These are phyloP conservation scores for Cyphomyrus plagiostoma DNA, from an alignment of 2,113 vertebrate species.

Conservation along the genomic window DNA sequence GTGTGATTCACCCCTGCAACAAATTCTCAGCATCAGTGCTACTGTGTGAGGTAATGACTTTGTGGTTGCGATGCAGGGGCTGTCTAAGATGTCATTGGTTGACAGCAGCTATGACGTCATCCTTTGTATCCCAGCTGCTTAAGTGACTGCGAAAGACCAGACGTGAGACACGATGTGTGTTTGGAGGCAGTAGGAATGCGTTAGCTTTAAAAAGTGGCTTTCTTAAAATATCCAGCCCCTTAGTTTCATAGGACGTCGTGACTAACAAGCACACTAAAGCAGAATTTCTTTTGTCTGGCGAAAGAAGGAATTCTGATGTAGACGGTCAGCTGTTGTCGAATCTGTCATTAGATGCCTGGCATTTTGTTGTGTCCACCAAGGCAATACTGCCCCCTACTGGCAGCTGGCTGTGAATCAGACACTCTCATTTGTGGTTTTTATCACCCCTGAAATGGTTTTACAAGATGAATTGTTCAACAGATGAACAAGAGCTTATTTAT, in stretches of 20 bases:
- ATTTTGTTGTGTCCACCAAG: background rate
- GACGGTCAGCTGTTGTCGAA: background rate
- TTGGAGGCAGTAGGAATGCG: background rate
- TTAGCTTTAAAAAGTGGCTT: background rate
- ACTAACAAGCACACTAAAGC: background rate
- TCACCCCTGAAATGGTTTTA: background rate
- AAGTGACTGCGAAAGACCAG: background rate
- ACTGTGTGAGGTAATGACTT: background rate
- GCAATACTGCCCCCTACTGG: slow-evolving; percentile 9
- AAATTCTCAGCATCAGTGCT: background rate
- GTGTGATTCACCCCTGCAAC: background rate
- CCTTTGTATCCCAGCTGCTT: background rate
- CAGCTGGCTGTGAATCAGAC: background rate
- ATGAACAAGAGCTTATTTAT: background rate
- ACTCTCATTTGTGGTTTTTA: background rate
- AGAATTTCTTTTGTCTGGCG: slow-evolving; percentile 8
- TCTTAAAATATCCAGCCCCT: background rate
- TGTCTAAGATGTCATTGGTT: background rate
- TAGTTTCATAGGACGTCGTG: background rate
- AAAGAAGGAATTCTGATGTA: background rate
- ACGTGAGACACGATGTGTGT: background rate
- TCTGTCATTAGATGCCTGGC: background rate
- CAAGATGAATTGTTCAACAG: background rate
- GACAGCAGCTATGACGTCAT: background rate
- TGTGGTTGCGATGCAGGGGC: background rate